Evolutionary conservation across 2,113 vertebrate species (phyloP).

Genomic region (Coracopsis vasa): DNA sequence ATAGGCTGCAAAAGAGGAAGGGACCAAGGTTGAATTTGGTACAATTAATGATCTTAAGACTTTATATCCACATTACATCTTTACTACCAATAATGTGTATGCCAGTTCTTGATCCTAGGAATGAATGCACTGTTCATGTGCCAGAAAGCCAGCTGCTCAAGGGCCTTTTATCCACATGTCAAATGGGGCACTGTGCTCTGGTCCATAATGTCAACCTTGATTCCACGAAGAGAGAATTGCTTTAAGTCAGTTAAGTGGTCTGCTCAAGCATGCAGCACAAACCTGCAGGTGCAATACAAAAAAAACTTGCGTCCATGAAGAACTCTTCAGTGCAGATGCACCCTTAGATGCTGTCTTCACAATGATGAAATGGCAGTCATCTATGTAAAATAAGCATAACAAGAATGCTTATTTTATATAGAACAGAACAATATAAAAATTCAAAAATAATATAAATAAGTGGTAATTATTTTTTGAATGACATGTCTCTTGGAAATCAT

Average conservation of each 20-base stretch:
- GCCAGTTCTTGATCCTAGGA: not conserved
- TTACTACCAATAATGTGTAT: not conserved
- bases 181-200: not conserved
- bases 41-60: not conserved
- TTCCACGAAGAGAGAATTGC: not conserved
- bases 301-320: not conserved
- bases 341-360: not conserved
- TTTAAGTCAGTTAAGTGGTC: not conserved
- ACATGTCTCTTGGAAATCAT: not conserved
- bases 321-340: not conserved
- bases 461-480: not conserved
- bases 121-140: not conserved
- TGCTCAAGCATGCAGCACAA: not conserved
- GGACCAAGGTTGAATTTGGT: not conserved
- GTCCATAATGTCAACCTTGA: not conserved
- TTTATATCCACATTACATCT: not conserved
- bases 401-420: not conserved
- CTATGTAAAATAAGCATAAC: not conserved
- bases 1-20: not conserved
- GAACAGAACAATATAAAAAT: not conserved
- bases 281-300: not conserved
- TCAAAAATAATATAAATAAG: not conserved
- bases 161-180: not conserved
- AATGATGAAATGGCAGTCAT: not conserved
- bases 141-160: not conserved